Evolutionary conservation across 2,888 invertebrate species (phyloP), one percentile per base, ranked within the genome.

Genomic region (Hemaris fuciformis): DNA sequence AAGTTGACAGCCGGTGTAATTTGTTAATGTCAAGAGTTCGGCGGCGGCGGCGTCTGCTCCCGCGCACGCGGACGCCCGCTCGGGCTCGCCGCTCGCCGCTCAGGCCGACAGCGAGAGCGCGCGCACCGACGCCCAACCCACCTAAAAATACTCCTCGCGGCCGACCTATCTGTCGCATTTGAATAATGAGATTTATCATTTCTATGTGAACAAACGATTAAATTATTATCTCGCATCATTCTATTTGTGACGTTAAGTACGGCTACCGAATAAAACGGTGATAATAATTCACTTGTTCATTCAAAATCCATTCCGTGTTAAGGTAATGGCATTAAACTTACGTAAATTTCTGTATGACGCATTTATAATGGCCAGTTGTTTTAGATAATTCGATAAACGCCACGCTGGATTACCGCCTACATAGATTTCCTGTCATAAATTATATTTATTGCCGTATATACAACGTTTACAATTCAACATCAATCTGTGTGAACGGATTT

Each of bases 1-100:
- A 85, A 87, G 86, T 83, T 87, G 88, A 89, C 90, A 87, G 88
- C 76, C 87, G 77, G 84, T 86, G 89, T 91, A 89, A 91, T 91
- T 91, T 91, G 91, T 91, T 88, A 90, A 85, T 80, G 91, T 91
- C 91, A 88, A 73, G 64, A 53, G 53, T 53, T 53, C 72, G 67
- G 64, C 60, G 62, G 64, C 77, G 76, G 76, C 73, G 80, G 38
- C 53, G 53, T 31, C n/a, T 53, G 53, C 31, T 15, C 31, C 53
- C 27, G 48, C 48, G 48, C 53, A 48, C n/a, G n/a, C 13, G 71
- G 74, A n/a, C n/a, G n/a, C n/a, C n/a, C n/a, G n/a, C n/a, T n/a
- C n/a, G n/a, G n/a, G n/a, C n/a, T n/a, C n/a, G n/a, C n/a, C n/a
- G n/a, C n/a, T n/a, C n/a, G n/a, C n/a, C n/a, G n/a, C 59, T 60